Evolutionary conservation across 2,888 invertebrate species (phyloP).

Genomic region (Linnaemya tessellans): DNA sequence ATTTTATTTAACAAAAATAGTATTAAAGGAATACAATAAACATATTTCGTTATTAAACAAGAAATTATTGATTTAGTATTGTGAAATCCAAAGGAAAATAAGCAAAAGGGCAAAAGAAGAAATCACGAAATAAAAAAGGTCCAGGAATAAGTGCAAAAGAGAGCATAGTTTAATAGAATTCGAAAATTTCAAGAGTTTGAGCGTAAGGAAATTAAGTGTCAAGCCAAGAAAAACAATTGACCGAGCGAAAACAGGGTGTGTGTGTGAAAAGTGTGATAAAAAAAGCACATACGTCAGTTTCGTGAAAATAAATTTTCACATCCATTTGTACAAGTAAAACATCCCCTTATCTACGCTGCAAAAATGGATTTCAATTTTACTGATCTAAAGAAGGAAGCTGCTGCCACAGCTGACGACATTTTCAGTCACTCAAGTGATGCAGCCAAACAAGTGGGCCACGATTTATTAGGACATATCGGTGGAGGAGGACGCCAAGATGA

Average conservation of each 20-base stretch:
- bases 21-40: constrained; percentile 21
- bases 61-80: constrained; percentile 45
- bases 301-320: constrained; percentile 41
- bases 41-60: constrained; percentile 26
- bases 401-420: constrained; percentile 77
- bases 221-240: constrained; percentile 48
- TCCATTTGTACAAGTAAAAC: constrained; percentile 25
- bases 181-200: constrained; percentile 32
- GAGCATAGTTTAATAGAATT: constrained; percentile 39
- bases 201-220: constrained; percentile 58
- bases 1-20: neutral
- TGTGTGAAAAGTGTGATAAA: constrained; percentile 68
- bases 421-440: constrained; percentile 74
- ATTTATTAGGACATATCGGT: constrained; percentile 67
- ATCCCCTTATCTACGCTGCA: constrained; percentile 7
- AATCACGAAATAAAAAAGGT: constrained; percentile 54
- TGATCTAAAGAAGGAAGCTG: constrained; percentile 80
- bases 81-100: constrained; percentile 43
- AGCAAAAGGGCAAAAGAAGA: constrained; percentile 46
- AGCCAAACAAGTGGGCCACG: constrained; percentile 73
- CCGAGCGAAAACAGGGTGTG: constrained; percentile 65
- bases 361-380: constrained; percentile 81
- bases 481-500: constrained; percentile 75
- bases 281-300: constrained; percentile 58
- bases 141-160: constrained; percentile 40